Base-by-base conservation (phyloP, 1,140 invertebrate species). In the Macrosteles quadrilineatus region DNA sequence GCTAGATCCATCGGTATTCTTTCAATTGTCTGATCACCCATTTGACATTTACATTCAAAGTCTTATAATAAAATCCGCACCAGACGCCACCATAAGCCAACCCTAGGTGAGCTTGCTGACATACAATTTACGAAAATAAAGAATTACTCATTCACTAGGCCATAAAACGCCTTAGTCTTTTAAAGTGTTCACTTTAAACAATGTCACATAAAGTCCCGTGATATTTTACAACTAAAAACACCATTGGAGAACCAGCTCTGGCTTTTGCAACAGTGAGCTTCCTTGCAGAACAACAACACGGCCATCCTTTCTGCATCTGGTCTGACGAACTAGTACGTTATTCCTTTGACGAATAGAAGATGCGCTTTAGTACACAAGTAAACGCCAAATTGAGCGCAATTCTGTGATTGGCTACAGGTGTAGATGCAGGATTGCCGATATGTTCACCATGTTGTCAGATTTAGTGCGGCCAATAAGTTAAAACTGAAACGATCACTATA, bases 331-430 rank as follows among this genome's bases (percentile, higher is more conserved):
- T 9, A 50, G 47, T 19, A 50, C 47, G 47, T 50, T 50, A 50
- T 50, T 19, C 47, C 4, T 50, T 50, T 50, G 47, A 50, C 47
- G 47, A 50, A 50, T 50, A 23, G 21, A 50, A 50, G 47, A n/a
- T 50, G 47, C 47, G 47, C 47, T 50, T 50, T 50, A 19, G 47
- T 50, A 50, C 47, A 50, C 17, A 50, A 50, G 47, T 50, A 50
- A 50, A 50, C 47, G 47, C 47, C 47, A 50, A 50, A 50, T 50
- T 23, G 47, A 50, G 47, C 47, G 47, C 47, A 50, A 50, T 11
- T 6, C 47, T 50, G 47, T 50, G 47, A 50, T 50, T 50, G 47
- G 47, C 47, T 50, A 50, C 47, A 50, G 47, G 47, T 50, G 47
- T 50, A 23, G 47, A 36, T 14, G 14, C 32, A 36, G 32, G 4